These are phyloP conservation scores for Karalla daura DNA, from an alignment of 2,797 vertebrate genomes.

Conservation along the genomic window DNA sequence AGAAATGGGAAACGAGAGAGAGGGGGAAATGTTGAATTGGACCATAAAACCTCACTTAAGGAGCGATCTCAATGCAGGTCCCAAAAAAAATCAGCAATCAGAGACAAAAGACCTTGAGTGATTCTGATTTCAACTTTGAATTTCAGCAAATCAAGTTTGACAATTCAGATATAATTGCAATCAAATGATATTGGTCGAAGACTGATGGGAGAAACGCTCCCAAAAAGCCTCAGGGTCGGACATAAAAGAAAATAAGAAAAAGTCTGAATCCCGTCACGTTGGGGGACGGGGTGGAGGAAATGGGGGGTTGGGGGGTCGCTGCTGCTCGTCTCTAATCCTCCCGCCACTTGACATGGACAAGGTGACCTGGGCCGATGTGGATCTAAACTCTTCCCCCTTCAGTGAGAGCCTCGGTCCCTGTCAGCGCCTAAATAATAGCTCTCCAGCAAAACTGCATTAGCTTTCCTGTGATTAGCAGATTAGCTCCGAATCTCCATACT, in stretches of 20 bases:
- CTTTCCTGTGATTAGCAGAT: conserved; percentile 74
- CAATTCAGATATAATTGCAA: too few species aligned
- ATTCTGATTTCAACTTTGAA: too few species aligned
- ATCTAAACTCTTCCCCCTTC: conserved; percentile 48
- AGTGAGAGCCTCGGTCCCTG: conserved; percentile 29
- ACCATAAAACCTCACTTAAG: too few species aligned
- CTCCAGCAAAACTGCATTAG: conserved; percentile 75
- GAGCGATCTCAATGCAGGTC: background rate
- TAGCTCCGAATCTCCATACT: conserved; percentile 76
- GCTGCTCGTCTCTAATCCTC: conserved; percentile 16
- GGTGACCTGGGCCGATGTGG: conserved; percentile 66
- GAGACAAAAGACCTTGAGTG: too few species aligned
- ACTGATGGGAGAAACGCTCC: too few species aligned
- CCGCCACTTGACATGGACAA: conserved; percentile 49
- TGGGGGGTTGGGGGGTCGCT: too few species aligned
- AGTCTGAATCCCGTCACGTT: background rate
- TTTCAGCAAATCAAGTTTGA: too few species aligned
- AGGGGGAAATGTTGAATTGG: background rate
- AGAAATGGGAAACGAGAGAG: background rate
- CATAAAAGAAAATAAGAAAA: too few species aligned
- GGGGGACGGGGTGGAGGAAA: too few species aligned
- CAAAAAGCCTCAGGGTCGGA: background rate
- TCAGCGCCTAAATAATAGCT: conserved; percentile 65
- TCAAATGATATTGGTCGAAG: too few species aligned
- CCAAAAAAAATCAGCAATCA: background rate